Evolutionary conservation across 1,140 invertebrate species (phyloP).

Genomic region (Drosophila repleta): DNA sequence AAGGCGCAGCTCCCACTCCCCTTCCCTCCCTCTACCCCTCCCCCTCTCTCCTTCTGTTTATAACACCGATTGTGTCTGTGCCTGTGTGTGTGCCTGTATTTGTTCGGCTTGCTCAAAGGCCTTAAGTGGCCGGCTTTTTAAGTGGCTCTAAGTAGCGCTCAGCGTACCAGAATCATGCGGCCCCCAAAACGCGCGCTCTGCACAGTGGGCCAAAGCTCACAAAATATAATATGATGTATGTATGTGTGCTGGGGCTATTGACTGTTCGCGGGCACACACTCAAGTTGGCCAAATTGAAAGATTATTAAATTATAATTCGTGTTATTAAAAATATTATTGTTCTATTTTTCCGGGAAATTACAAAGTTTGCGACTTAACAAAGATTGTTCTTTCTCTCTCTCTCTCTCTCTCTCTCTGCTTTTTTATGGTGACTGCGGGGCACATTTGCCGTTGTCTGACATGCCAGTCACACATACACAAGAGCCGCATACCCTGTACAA

Average conservation of each 20-base stretch:
- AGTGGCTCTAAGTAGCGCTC: slow-evolving; percentile 22
- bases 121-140: slow-evolving; percentile 27
- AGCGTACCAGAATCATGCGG: neutral
- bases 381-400: too few species aligned
- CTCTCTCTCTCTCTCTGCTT: too few species aligned
- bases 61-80: neutral
- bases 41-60: slow-evolving; percentile 2
- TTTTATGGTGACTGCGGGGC: too few species aligned
- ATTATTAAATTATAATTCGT: slow-evolving; percentile 1
- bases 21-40: neutral
- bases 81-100: slow-evolving; percentile 6
- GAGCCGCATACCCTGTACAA: too few species aligned
- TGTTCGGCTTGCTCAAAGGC: slow-evolving; percentile 41
- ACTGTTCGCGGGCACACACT: neutral
- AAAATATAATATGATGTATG: neutral
- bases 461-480: too few species aligned
- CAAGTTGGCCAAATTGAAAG: neutral
- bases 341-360: neutral
- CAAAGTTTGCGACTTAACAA: slow-evolving; percentile 1
- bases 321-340: slow-evolving; percentile 4
- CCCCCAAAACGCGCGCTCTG: neutral
- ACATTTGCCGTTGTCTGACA: too few species aligned
- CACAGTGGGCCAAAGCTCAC: slow-evolving; percentile 1
- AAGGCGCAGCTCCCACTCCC: neutral
- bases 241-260: neutral